Evolutionary conservation across 2,797 vertebrate species (phyloP).

Genomic region (Bufotes viridis): DNA sequence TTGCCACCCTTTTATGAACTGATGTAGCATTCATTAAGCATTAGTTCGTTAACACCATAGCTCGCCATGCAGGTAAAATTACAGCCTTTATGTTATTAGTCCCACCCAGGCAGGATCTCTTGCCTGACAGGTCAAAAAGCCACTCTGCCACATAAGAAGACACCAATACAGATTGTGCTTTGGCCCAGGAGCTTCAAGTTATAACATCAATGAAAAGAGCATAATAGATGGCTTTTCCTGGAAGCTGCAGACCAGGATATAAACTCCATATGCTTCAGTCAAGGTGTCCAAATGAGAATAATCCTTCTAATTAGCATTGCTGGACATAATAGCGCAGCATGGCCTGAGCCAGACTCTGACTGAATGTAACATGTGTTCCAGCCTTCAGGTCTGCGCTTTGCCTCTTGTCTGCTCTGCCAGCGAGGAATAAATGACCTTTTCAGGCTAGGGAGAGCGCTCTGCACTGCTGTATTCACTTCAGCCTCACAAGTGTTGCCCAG

Average conservation of each 20-base stretch:
- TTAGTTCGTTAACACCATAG: too few species aligned
- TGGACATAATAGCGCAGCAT: neutral
- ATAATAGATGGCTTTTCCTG: neutral
- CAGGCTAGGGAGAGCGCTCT: conserved; percentile 4
- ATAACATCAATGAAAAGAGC: neutral
- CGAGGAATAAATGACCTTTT: conserved; percentile 43
- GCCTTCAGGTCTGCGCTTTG: neutral
- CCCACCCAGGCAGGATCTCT: too few species aligned
- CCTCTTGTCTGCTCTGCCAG: neutral
- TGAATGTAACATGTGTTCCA: conserved; percentile 18
- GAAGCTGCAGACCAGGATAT: neutral
- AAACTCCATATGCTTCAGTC: neutral
- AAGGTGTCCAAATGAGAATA: conserved; percentile 26
- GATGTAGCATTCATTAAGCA: too few species aligned
- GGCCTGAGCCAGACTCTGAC: conserved; percentile 12
- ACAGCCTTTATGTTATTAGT: too few species aligned
- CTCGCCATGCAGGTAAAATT: too few species aligned
- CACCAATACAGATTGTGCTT: neutral
- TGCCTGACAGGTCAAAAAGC: neutral
- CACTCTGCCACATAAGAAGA: neutral
- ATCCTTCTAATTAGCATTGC: conserved; percentile 25
- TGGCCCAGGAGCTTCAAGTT: neutral
- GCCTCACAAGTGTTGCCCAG: neutral
- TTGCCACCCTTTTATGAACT: too few species aligned
- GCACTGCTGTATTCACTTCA: neutral